Evolutionary conservation across 1,140 invertebrate genomes (phyloP), one percentile per base, ranked within the genome.

Genomic region (Lucilia cuprina): DNA sequence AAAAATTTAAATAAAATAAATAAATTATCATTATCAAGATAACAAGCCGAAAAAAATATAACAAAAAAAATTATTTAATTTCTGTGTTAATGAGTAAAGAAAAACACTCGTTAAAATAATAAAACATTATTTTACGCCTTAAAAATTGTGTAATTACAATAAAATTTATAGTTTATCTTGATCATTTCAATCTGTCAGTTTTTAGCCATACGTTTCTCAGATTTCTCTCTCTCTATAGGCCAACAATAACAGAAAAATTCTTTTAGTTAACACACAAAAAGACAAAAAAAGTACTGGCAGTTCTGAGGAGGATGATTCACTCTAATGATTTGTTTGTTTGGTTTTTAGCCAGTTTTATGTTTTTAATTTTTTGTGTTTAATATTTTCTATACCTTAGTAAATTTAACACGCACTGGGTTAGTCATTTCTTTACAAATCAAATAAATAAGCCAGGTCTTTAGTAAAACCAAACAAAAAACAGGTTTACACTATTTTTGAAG

Each of bases 271-370:
- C n/a, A n/a, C n/a, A n/a, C n/a, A n/a, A n/a, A n/a, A n/a, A n/a
- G n/a, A n/a, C n/a, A n/a, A n/a, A n/a, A n/a, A n/a, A n/a, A n/a
- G n/a, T n/a, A n/a, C n/a, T n/a, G 8, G 35, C 3, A 41, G 35
- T 41, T 41, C 50, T 21, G 65, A 60, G n/a, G 65, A 70, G n/a
- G n/a, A n/a, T 70, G 65, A 70, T 70, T 70, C 65, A 70, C 19
- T 70, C 65, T 70, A 70, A 70, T 70, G 19, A 70, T 70, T 70
- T 70, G 65, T 70, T 60, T 60, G 55, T 60, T 60, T 60, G 14
- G 55, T 14, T 14, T 60, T 60, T n/a, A n/a, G 55, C 13, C 55
- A 10, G 13, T n/a, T 19, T 10, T 21, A 21, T 70, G 19, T 70
- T 70, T 70, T 70, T 13, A 60, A 14, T 21, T 21, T 70, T 21